Evolutionary conservation across 2,113 vertebrate genomes (phyloP).

Genomic region (Pangasianodon gigas): DNA sequence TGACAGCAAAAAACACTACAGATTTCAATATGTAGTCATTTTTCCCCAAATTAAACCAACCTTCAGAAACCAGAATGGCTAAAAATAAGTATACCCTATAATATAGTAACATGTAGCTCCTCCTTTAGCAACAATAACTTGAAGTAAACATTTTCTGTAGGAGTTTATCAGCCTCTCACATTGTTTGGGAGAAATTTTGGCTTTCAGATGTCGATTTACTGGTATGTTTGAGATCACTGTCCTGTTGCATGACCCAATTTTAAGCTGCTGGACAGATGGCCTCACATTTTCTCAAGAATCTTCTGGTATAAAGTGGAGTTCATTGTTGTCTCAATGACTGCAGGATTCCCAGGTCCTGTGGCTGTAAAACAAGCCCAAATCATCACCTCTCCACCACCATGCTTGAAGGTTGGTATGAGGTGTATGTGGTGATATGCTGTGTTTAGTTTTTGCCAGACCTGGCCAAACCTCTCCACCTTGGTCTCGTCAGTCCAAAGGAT

Average conservation of each 20-base stretch:
- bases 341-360: background rate
- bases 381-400: background rate
- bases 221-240: background rate
- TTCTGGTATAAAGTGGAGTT: background rate
- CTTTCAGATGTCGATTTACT: background rate
- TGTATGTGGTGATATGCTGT: background rate
- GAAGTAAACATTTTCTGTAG: background rate
- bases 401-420: background rate
- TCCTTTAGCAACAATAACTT: background rate
- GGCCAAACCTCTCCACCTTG: background rate
- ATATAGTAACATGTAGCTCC: background rate
- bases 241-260: background rate
- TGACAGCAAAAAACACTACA: background rate
- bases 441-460: background rate
- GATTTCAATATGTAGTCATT: background rate
- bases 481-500: background rate
- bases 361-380: background rate
- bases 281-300: background rate
- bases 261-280: background rate
- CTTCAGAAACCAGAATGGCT: background rate
- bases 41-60: background rate
- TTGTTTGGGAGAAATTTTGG: background rate
- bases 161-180: background rate
- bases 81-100: background rate
- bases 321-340: background rate